Evolutionary conservation across 2,888 invertebrate genomes (phyloP).

Genomic region (Agapetus fuscipes): DNA sequence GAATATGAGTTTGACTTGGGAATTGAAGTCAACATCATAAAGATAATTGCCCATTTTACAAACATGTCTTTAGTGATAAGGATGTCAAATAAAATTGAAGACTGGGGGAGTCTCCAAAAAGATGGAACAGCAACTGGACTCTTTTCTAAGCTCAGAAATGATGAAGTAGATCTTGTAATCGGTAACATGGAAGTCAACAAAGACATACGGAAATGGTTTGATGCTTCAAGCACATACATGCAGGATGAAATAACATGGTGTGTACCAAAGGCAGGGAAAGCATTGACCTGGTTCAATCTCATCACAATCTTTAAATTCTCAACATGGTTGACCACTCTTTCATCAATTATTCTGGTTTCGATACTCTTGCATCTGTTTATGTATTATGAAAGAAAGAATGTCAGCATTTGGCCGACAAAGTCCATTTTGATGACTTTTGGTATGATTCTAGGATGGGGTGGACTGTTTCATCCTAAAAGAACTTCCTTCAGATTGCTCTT

Average conservation of each 20-base stretch:
- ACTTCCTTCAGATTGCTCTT: constrained; percentile 37
- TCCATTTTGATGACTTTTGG: constrained; percentile 39
- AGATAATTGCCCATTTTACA: constrained; percentile 38
- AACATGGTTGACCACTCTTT: constrained; percentile 37
- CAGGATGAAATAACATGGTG: constrained; percentile 46
- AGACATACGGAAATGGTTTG: constrained; percentile 36
- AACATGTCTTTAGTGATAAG: constrained; percentile 38
- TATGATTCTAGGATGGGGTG: constrained; percentile 41
- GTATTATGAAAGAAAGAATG: constrained; percentile 30
- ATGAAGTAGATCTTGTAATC: constrained; percentile 34
- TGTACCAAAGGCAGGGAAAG: constrained; percentile 35
- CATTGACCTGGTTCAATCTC: constrained; percentile 39
- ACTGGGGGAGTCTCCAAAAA: constrained; percentile 34
- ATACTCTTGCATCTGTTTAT: constrained; percentile 35
- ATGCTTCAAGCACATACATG: constrained; percentile 39
- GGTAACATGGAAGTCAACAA: constrained; percentile 42
- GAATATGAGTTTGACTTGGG: constrained; percentile 35
- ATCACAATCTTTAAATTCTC: constrained; percentile 42
- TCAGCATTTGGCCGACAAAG: constrained; percentile 40
- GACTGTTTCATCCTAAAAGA: constrained; percentile 34
- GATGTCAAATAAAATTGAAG: constrained; percentile 33
- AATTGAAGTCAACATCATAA: constrained; percentile 39
- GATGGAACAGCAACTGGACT: constrained; percentile 38
- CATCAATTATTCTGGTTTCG: constrained; percentile 33
- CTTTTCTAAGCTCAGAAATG: constrained; percentile 31